A percentile compares a stretch with the other conserved stretches of the same genome.
phyloP scores from a whole-genome alignment of 2,797 vertebrate species.

The Perdix hodgsoniae region DNA sequence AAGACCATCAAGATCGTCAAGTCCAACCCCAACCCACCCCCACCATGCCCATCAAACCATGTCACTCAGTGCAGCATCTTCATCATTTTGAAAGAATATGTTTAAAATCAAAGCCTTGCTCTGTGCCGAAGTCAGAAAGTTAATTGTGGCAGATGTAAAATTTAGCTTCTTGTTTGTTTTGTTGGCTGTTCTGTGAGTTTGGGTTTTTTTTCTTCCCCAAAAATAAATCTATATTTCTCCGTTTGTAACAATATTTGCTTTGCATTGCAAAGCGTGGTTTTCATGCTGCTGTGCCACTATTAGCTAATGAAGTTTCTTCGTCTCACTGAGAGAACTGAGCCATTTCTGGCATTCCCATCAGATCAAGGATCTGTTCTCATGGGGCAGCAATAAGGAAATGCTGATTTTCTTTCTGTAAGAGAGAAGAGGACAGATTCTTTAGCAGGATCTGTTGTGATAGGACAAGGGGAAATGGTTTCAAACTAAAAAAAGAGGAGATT shows the following conservation, averaged over 20 bases:
- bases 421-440: too few species aligned
- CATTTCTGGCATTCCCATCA: accelerated
- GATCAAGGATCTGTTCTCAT: accelerated
- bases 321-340: background rate
- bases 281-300: accelerated
- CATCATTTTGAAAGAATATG: background rate
- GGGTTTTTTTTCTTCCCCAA: accelerated
- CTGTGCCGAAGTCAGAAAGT: accelerated
- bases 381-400: background rate
- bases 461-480: too few species aligned
- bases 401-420: background rate
- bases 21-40: too few species aligned
- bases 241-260: background rate
- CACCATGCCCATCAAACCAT: too few species aligned
- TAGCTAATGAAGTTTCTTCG: background rate
- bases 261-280: background rate
- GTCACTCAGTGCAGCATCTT: too few species aligned
- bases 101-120: background rate
- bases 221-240: background rate
- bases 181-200: background rate
- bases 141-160: accelerated
- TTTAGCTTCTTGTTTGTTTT: background rate
- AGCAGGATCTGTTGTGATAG: too few species aligned
- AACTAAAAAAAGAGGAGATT: too few species aligned
- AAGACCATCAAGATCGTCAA: too few species aligned